Conservation (phyloP, 2,888 invertebrate species). For the Ceraclea dissimilis region DNA sequence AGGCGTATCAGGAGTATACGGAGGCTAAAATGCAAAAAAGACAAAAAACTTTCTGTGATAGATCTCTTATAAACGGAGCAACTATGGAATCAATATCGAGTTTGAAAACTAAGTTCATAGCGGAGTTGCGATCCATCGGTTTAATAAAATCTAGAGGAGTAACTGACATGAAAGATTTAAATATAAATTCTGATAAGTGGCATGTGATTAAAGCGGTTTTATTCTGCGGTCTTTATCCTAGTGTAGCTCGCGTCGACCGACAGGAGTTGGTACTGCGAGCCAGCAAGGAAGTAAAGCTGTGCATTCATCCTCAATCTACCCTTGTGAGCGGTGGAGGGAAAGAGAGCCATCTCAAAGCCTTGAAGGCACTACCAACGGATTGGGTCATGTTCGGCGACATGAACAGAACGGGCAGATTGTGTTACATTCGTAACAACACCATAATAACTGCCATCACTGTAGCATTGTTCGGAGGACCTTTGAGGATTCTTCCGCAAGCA, state of each 20-base stretch:
- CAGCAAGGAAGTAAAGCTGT: slow-evolving; percentile 50
- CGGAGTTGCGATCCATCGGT: slow-evolving; percentile 68
- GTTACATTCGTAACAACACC: slow-evolving; percentile 72
- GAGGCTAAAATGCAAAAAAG: slow-evolving; percentile 53
- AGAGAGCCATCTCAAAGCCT: slow-evolving; percentile 29
- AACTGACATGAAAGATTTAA: slow-evolving; percentile 69
- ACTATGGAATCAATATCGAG: slow-evolving; percentile 88
- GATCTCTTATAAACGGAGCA: slow-evolving; percentile 68
- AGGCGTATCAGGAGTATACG: slow-evolving; percentile 70
- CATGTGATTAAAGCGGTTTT: slow-evolving; percentile 86
- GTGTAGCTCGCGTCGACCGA: slow-evolving; percentile 67
- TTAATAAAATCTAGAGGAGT: slow-evolving; percentile 59
- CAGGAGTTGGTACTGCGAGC: slow-evolving; percentile 55
- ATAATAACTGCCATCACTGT: slow-evolving; percentile 75
- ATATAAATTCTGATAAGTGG: slow-evolving; percentile 80
- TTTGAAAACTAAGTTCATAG: slow-evolving; percentile 74
- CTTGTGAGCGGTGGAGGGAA: slow-evolving; percentile 47
- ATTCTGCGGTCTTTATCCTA: slow-evolving; percentile 85
- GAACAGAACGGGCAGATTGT: slow-evolving; percentile 58
- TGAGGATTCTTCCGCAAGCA: slow-evolving; percentile 48
- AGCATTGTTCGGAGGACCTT: slow-evolving; percentile 68
- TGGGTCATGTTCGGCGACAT: slow-evolving; percentile 89
- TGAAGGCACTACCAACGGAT: slow-evolving; percentile 53
- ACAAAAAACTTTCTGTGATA: slow-evolving; percentile 64
- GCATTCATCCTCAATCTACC: slow-evolving; percentile 55